Percentiles rank a stretch among this genome's conserved stretches.
Conservation (phyloP, 2,797 vertebrate species). For the Gallinago nigripennis region DNA sequence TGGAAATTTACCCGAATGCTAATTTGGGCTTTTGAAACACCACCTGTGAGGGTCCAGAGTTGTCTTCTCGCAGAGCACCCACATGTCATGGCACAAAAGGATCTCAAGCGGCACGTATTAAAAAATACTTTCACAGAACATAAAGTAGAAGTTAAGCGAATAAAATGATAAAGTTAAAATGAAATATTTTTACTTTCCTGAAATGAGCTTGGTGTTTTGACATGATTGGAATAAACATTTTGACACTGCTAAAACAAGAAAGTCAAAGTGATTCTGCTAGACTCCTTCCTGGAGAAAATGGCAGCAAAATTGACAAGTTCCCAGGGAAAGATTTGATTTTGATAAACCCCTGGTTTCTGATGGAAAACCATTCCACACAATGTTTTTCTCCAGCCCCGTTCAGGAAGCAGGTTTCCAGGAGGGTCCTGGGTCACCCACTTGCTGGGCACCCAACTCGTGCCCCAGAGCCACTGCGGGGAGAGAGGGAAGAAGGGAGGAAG, state of each 20-base stretch:
- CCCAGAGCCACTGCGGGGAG: neutral
- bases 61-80: neutral
- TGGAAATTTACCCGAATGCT: neutral
- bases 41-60: fast-evolving
- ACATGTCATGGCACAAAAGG: fast-evolving
- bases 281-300: slow-evolving; percentile 38
- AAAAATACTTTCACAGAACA: neutral
- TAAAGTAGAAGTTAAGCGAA: slow-evolving; percentile 30
- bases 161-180: slow-evolving; percentile 32
- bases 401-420: neutral
- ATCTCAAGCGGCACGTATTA: neutral
- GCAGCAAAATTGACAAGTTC: slow-evolving; percentile 9
- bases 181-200: slow-evolving; percentile 40
- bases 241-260: slow-evolving; percentile 60
- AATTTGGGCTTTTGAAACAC: fast-evolving
- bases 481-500: neutral
- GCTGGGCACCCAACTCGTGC: fast-evolving
- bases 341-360: neutral
- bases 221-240: slow-evolving; percentile 58
- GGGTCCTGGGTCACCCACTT: neutral
- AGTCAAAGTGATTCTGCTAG: slow-evolving; percentile 55
- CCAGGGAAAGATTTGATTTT: neutral
- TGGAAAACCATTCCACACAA: neutral
- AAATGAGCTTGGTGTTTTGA: slow-evolving; percentile 63
- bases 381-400: neutral